These are phyloP conservation scores for Patella caerulea DNA, from an alignment of 2,888 invertebrate species.

Conservation along the genomic window DNA sequence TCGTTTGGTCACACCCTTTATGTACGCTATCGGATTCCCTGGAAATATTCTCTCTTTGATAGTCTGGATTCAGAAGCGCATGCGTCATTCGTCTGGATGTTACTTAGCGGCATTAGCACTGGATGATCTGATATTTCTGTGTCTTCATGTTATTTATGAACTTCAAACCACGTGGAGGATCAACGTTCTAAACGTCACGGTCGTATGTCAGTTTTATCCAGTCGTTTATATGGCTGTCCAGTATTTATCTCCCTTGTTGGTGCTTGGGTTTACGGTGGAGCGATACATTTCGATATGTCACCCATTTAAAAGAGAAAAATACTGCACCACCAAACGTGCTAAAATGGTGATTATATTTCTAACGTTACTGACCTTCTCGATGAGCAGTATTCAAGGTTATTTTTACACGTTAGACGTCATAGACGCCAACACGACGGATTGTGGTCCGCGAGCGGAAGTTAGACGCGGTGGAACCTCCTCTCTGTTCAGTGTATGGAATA, in stretches of 20 bases:
- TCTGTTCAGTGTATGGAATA: slow-evolving; percentile 66
- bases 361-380: slow-evolving; percentile 49
- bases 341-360: slow-evolving; percentile 59
- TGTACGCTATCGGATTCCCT: slow-evolving; percentile 69
- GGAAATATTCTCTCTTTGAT: slow-evolving; percentile 69
- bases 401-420: slow-evolving; percentile 51
- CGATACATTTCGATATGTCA: slow-evolving; percentile 70
- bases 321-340: slow-evolving; percentile 63
- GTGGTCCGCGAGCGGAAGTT: slow-evolving; percentile 51
- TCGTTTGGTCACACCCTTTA: slow-evolving; percentile 62
- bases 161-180: slow-evolving; percentile 62
- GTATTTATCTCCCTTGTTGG: slow-evolving; percentile 67
- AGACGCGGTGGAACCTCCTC: slow-evolving; percentile 49
- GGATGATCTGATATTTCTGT: slow-evolving; percentile 66
- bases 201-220: slow-evolving; percentile 66
- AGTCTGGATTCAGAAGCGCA: slow-evolving; percentile 68
- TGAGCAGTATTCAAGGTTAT: slow-evolving; percentile 66
- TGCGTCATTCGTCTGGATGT: slow-evolving; percentile 70
- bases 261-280: slow-evolving; percentile 70
- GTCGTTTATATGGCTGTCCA: slow-evolving; percentile 66
- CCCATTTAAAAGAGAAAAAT: slow-evolving; percentile 67
- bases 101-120: slow-evolving; percentile 69
- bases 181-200: slow-evolving; percentile 52
- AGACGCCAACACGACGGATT: slow-evolving; percentile 31
- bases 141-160: slow-evolving; percentile 64